A percentile compares a stretch with the other conserved stretches of the same genome.
These are phyloP conservation scores for Orbicella faveolata DNA, from an alignment of 64 coral and sea anemone species.

Conservation along the genomic window DNA sequence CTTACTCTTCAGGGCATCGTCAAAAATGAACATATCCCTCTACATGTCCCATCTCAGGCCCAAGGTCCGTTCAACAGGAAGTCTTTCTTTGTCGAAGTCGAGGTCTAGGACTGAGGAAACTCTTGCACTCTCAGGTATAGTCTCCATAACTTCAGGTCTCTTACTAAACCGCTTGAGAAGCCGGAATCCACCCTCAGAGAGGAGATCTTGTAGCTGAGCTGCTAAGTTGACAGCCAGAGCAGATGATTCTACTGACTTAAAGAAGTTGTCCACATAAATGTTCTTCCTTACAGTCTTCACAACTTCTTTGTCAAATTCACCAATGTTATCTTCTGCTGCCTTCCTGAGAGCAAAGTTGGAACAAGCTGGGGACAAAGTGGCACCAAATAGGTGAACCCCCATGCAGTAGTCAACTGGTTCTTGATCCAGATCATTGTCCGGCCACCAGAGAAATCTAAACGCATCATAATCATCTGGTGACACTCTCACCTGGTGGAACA, in stretches of 20 bases:
- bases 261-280: conserved; percentile 35
- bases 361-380: conserved; percentile 5
- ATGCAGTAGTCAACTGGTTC: conserved; percentile 45
- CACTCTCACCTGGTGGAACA: conserved; percentile 54
- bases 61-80: conserved; percentile 14
- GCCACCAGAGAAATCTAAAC: conserved; percentile 47
- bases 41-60: conserved; percentile 16
- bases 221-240: not conserved
- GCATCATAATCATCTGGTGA: conserved; percentile 26
- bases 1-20: not conserved
- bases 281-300: conserved; percentile 10
- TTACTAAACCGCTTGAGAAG: conserved; percentile 15
- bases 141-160: not conserved
- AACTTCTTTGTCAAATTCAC: not conserved
- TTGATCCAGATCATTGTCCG: conserved; percentile 13
- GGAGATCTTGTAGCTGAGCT: not conserved
- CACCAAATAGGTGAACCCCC: conserved; percentile 30
- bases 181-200: conserved; percentile 2
- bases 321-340: not conserved
- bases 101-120: not conserved
- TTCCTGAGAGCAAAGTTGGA: not conserved
- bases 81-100: conserved; percentile 25
- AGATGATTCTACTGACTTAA: not conserved
- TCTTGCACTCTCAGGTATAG: conserved; percentile 7
- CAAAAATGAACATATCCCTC: conserved; percentile 9